Base-by-base conservation (phyloP, 2,797 vertebrate species). In the Acanthurus leucopareius region DNA sequence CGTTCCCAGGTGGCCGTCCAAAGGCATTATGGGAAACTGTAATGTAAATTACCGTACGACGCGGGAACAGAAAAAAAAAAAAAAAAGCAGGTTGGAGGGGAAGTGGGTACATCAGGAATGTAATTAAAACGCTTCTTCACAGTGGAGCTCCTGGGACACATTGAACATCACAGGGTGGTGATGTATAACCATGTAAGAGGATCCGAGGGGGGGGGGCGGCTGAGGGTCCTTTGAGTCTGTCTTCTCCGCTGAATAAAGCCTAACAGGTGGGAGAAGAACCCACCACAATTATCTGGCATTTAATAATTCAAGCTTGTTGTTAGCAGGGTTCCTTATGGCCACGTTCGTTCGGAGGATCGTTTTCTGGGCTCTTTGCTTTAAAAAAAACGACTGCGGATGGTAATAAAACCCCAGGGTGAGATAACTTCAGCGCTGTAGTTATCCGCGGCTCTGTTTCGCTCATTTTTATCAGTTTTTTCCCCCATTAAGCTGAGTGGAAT, bases 211-310 rank as follows among this genome's bases (percentile, higher is more conserved):
- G 32, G 40, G 25, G 10, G 32, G 40, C 19, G 10, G 38, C 38
- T 7, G 28, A n/a, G 61, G 53, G 14, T 56, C 66, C 60, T 61
- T 48, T 22, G 44, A 32, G 42, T 69, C 25, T 25, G n/a, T 28
- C 2, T 38, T 60, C 28, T 59, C 54, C 54, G 65, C 4, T 32
- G 25, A 71, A 47, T 19, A 57, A 54, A 69, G 20, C 2, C 44
- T 0, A 68, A 77, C 25, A 70, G 40, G 73, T 67, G 42, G 71
- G 38, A 60, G 80, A 56, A 25, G 22, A 52, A 45, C 17, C 1
- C 63, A 57, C 45, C 16, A 70, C 35, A 82, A 76, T 80, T 57
- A 77, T 77, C 62, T 49, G 68, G 20, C 20, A 15, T 62, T 88
- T 44, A n/a, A 73, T 79, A 53, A 69, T 76, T 76, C 17, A 85